Conservation (phyloP, 2,888 invertebrate genomes). For the Caenorhabditis plicata region DNA sequence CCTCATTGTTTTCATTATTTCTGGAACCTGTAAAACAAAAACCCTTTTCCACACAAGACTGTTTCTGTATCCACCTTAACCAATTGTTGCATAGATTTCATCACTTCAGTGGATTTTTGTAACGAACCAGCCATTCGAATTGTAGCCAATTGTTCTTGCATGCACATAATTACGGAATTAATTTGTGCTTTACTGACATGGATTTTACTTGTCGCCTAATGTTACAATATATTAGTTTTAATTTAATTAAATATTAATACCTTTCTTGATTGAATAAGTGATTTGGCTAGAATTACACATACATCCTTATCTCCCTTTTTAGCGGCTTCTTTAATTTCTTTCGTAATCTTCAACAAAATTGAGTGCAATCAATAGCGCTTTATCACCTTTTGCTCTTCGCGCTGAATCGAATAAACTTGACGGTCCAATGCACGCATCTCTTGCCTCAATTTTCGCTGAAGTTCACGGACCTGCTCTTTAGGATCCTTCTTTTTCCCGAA, state of each 20-base stretch:
- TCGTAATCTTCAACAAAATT: slow-evolving; percentile 72
- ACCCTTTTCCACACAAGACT: too few species aligned
- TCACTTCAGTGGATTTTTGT: slow-evolving; percentile 93
- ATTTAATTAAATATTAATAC: slow-evolving; percentile 19
- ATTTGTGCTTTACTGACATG: slow-evolving; percentile 95
- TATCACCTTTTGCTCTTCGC: slow-evolving; percentile 87
- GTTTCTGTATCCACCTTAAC: slow-evolving; percentile 54
- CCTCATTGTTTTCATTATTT: slow-evolving; percentile 92
- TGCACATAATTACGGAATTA: slow-evolving; percentile 91
- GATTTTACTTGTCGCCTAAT: slow-evolving; percentile 79
- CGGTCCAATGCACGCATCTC: slow-evolving; percentile 80
- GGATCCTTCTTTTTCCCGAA: slow-evolving; percentile 65
- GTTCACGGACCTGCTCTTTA: slow-evolving; percentile 79
- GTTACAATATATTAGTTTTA: neutral
- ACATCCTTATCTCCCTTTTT: slow-evolving; percentile 91
- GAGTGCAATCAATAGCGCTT: neutral
- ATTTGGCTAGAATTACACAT: slow-evolving; percentile 72
- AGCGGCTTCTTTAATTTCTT: slow-evolving; percentile 89
- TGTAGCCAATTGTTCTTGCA: slow-evolving; percentile 97
- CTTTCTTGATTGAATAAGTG: slow-evolving; percentile 68
- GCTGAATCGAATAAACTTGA: slow-evolving; percentile 85
- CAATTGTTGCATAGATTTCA: slow-evolving; percentile 93
- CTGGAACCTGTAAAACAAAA: slow-evolving; percentile 85
- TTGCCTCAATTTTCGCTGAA: slow-evolving; percentile 84
- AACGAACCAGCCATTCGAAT: slow-evolving; percentile 72